Evolutionary conservation across 1,140 invertebrate genomes (phyloP), one percentile per base, ranked within the genome.

Genomic region (Drosophila miranda): DNA sequence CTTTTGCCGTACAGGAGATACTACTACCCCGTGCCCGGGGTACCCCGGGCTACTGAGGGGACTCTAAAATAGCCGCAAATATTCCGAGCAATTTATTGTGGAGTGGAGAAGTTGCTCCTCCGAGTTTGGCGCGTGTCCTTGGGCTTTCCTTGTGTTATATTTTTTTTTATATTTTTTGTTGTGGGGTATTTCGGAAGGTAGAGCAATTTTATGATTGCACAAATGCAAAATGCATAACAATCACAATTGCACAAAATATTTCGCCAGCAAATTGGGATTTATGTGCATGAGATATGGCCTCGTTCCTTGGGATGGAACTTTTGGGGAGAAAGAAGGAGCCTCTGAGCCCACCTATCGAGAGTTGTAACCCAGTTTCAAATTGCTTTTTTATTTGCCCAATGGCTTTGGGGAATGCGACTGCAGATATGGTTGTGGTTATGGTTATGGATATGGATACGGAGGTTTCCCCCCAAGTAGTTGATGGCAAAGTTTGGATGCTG

Each of bases 151-250:
- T 42, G 9, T 53, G 26, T 51, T 43, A 38, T 46, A 48, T 48
- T n/a, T 34, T 23, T 16, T 16, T 16, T 16, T 0, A 0, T 16
- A 16, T 16, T 16, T 16, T 16, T 16, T 16, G 16, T 16, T 52
- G 51, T 38, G 43, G 58, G 53, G 16, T 11, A 8, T 34, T 46
- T 66, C 3, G 28, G 43, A 41, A 51, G 44, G 50, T 48, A 45
- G 61, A 50, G 55, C 49, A 68, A 59, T 73, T 71, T 75, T 74
- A 70, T 80, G 80, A 84, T 86, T 76, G 73, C 72, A 58, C 77
- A 86, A 84, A 83, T 84, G 81, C 82, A 86, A 81, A 86, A 86
- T 75, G 81, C 82, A 86, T 86, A 86, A 77, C 77, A 86, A 86
- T 86, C 81, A 87, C 77, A 87, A 86, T 86, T 86, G 78, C 73